Evolutionary conservation across 2,888 invertebrate genomes (phyloP).

Genomic region (Nudaria mundana): DNA sequence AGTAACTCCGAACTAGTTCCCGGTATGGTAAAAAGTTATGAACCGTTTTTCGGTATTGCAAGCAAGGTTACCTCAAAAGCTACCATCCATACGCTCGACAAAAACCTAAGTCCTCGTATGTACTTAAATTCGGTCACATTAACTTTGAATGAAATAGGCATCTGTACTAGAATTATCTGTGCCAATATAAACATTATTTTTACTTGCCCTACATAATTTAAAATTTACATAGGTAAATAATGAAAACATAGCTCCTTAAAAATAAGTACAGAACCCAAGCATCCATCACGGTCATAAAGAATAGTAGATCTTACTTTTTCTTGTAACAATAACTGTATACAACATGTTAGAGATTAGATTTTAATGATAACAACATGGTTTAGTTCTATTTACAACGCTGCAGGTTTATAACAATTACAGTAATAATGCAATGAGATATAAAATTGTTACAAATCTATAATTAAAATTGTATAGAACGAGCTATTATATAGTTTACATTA

Average conservation of each 20-base stretch:
- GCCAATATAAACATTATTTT: not conserved
- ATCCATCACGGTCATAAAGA: not conserved
- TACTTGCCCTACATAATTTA: not conserved
- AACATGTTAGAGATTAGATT: constrained; percentile 32
- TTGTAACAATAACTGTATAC: constrained; percentile 29
- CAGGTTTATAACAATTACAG: constrained; percentile 20
- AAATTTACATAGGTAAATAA: not conserved
- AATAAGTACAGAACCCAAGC: constrained; percentile 12
- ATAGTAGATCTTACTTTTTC: constrained; percentile 15
- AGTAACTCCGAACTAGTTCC: too few relatives aligned
- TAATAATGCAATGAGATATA: constrained; percentile 17
- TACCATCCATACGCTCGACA: too few relatives aligned
- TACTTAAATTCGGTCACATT: too few relatives aligned
- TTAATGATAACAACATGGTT: constrained; percentile 29
- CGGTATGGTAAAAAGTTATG: too few relatives aligned
- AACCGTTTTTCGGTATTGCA: too few relatives aligned
- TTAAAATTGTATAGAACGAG: not conserved
- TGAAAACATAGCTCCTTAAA: not conserved
- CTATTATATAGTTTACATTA: too few relatives aligned
- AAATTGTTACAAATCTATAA: constrained; percentile 12
- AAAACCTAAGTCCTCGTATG: too few relatives aligned
- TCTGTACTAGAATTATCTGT: too few relatives aligned
- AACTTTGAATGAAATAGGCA: too few relatives aligned
- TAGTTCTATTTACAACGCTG: constrained; percentile 11
- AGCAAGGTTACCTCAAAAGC: too few relatives aligned